Conservation (phyloP, 2,113 vertebrate genomes). For the Etia nguti region DNA sequence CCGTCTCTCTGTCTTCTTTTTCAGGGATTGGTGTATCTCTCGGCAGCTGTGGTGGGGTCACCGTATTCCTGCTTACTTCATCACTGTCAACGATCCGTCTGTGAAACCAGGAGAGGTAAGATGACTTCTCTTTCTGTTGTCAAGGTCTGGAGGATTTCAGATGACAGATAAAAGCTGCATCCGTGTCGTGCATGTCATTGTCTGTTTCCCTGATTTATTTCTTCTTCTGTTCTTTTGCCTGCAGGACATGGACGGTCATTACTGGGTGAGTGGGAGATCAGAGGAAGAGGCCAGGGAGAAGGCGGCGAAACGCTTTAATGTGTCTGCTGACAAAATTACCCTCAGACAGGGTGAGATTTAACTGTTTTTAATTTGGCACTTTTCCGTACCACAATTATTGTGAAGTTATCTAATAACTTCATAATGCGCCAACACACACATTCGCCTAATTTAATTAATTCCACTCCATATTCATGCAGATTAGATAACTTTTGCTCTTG, state of each 20-base stretch:
- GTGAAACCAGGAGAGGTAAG: constrained; percentile 81
- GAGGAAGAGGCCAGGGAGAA: constrained; percentile 79
- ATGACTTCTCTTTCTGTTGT: neutral
- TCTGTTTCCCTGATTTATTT: neutral
- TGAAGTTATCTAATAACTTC: neutral
- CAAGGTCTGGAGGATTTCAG: neutral
- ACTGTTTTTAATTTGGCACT: neutral
- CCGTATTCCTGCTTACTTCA: constrained; percentile 85
- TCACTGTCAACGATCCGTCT: constrained; percentile 75
- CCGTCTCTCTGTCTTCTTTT: neutral
- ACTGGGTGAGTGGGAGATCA: constrained; percentile 85
- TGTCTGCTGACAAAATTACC: constrained; percentile 76
- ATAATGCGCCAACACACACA: neutral
- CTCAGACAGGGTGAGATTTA: constrained; percentile 80
- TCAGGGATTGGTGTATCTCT: constrained; percentile 88
- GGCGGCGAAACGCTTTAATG: constrained; percentile 79
- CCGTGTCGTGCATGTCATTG: neutral
- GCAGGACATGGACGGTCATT: constrained; percentile 82
- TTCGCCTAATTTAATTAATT: neutral
- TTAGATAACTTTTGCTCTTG: neutral
- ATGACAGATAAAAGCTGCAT: neutral
- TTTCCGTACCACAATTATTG: neutral
- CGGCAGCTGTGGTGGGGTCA: constrained; percentile 94
- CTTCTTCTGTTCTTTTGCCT: neutral
- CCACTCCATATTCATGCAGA: neutral